These are phyloP conservation scores for Sclerurus mexicanus DNA, from an alignment of 2,113 vertebrate species.

Conservation along the genomic window DNA sequence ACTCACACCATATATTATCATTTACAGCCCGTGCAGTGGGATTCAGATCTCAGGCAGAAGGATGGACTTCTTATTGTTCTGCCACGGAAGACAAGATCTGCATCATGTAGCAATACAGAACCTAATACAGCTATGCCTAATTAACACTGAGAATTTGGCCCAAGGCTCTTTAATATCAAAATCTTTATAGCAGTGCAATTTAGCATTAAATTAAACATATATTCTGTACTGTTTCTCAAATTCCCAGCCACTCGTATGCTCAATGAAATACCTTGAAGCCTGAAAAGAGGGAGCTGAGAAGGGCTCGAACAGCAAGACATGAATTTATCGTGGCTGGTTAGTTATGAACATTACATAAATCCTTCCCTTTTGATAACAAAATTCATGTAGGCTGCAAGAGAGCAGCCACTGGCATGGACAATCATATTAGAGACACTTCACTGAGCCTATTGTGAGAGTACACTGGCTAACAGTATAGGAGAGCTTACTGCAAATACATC, in stretches of 20 bases:
- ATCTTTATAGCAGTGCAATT: not conserved
- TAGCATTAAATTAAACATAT: not conserved
- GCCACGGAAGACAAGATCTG: not conserved
- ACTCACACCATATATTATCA: not conserved
- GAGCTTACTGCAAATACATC: constrained; percentile 8
- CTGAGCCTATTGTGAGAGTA: constrained; percentile 42
- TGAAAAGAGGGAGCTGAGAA: not conserved
- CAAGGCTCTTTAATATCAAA: not conserved
- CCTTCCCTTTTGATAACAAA: constrained; percentile 10
- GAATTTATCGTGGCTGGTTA: constrained; percentile 10
- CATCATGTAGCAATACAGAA: not conserved
- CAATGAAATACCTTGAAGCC: not conserved
- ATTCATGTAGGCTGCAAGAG: constrained; percentile 41
- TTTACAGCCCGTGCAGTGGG: not conserved
- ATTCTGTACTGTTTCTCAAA: not conserved
- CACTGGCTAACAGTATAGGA: not conserved
- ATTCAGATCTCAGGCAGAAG: not conserved
- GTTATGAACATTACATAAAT: constrained; percentile 42
- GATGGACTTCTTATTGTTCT: not conserved
- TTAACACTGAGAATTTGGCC: not conserved
- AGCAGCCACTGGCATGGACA: constrained; percentile 60
- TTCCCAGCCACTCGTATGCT: not conserved
- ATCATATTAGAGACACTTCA: constrained; percentile 43
- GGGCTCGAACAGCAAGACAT: not conserved
- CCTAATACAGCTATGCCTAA: not conserved